Evolutionary conservation across 2,113 vertebrate genomes (phyloP).

Genomic region (Xenus cinereus): DNA sequence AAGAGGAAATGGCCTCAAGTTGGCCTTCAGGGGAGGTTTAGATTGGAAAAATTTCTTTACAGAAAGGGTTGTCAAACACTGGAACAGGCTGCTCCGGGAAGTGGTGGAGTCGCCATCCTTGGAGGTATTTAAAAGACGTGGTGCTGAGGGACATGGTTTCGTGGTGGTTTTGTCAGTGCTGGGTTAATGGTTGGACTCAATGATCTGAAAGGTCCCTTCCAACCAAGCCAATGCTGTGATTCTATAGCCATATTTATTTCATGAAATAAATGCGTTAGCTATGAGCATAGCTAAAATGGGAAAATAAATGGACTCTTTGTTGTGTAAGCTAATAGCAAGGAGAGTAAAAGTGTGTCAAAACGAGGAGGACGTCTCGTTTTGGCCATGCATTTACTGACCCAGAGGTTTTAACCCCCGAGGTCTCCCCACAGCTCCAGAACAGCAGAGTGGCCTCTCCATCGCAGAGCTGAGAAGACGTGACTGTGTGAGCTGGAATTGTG

Average conservation of each 20-base stretch:
- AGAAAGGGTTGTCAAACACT: not conserved
- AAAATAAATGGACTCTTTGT: not conserved
- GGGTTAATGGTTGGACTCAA: not conserved
- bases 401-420: not conserved
- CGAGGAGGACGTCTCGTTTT: not conserved
- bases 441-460: not conserved
- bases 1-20: not conserved
- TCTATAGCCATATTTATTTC: not conserved
- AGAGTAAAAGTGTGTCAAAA: not conserved
- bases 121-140: not conserved
- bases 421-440: not conserved
- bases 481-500: rapidly evolving
- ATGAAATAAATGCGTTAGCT: not conserved
- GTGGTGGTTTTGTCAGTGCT: not conserved
- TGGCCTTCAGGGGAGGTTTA: not conserved
- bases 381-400: not conserved
- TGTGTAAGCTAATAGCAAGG: not conserved
- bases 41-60: not conserved
- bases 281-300: not conserved
- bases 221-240: not conserved
- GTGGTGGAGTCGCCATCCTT: not conserved
- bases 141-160: not conserved
- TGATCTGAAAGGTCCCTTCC: not conserved
- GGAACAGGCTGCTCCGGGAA: not conserved
- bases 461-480: rapidly evolving